phyloP scores from a whole-genome alignment of 2,113 vertebrate species.

The Mungos mungo region DNA sequence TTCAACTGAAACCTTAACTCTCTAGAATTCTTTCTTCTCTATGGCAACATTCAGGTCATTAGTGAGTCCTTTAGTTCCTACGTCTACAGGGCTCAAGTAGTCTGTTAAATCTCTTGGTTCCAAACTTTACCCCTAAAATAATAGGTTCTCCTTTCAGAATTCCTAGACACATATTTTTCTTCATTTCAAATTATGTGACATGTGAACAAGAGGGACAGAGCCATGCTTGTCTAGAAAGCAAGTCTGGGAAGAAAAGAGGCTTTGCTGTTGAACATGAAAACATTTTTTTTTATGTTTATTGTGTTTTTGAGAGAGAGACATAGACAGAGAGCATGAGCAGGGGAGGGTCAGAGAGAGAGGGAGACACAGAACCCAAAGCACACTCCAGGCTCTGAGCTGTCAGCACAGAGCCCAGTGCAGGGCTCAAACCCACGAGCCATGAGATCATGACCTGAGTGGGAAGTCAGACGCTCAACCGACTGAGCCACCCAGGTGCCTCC shows the following conservation, averaged over 20 bases:
- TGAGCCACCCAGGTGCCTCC: too few species aligned
- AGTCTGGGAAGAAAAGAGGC: background rate
- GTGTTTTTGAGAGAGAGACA: too few species aligned
- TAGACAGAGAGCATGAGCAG: too few species aligned
- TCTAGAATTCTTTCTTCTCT: slow-evolving; percentile 4
- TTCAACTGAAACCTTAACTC: background rate
- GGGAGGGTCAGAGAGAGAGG: too few species aligned
- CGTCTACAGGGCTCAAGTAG: background rate
- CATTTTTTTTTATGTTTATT: too few species aligned
- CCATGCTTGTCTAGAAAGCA: background rate
- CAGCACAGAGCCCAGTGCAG: too few species aligned
- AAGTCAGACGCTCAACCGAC: too few species aligned
- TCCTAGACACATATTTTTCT: background rate
- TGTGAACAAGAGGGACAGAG: background rate
- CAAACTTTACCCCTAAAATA: background rate
- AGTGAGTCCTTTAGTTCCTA: background rate
- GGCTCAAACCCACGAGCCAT: too few species aligned
- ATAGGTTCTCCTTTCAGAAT: background rate
- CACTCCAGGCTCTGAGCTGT: too few species aligned
- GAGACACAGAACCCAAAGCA: too few species aligned
- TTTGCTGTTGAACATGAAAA: background rate
- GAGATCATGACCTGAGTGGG: too few species aligned
- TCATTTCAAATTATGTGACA: background rate
- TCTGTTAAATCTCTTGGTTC: background rate
- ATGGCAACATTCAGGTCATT: background rate